Base-by-base conservation (phyloP, 2,888 invertebrate species). In the Yponomeuta evonymella region DNA sequence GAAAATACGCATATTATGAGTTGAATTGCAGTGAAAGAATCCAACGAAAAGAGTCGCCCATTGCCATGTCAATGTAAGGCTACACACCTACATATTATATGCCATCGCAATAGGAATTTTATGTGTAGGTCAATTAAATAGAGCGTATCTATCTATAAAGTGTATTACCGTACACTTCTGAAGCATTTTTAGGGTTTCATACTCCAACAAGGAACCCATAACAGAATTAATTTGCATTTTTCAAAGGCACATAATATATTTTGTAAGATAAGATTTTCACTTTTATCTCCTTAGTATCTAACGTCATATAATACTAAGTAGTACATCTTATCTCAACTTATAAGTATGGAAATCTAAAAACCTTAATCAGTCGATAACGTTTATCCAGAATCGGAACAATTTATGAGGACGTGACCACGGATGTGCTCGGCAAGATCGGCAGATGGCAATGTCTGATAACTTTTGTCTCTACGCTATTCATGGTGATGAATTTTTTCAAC, bases 391-490 rank as follows among this genome's bases (percentile, higher is more conserved):
- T 90, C 71, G 90, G 91, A 62, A 87, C 89, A 2, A 80, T 90
- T 43, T 80, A 88, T 73, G 91, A 91, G 78, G 91, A 91, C 76
- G 87, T 90, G n/a, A 89, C 88, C 15, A 84, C 89, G 0, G 89
- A 91, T 69, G 86, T 90, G 8, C 74, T 90, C 36, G 91, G 90
- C 9, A 80, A 79, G 65, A 89, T 90, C 30, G 91, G 91, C 0
- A 73, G 80, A 1, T 91, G 90, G 91, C 91, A 91, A 76, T 90
- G 89, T 86, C 75, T 90, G 63, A 84, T 90, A 9, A 89, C 90
- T 11, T 75, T 88, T 4, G 73, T 86, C 1, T 81, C 85, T n/a
- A 80, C 85, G 0, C 73, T 80, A 1, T 76, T 87, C 8, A 83
- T 83, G 80, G 72, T 81, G 66, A 81, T 87, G 2, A 77, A 83